Percentiles rank a stretch among this genome's conserved stretches.
phyloP scores from a whole-genome alignment of 1,140 invertebrate genomes.

The Drosophila nikananu region DNA sequence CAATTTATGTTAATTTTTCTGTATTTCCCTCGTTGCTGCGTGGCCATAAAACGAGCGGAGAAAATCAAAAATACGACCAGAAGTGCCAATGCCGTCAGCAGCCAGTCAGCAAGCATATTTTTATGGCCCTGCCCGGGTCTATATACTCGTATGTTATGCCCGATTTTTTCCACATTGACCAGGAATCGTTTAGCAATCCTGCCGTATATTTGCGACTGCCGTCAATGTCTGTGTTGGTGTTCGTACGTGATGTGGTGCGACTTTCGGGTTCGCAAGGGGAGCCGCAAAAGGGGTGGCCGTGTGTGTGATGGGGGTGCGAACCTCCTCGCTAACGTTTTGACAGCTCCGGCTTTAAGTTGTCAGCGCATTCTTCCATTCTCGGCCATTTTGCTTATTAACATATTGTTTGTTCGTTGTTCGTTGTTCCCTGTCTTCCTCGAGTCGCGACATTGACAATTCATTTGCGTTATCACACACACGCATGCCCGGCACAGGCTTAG shows the following conservation, averaged over 20 bases:
- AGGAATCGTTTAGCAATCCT: slow-evolving; percentile 64
- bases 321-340: slow-evolving; percentile 68
- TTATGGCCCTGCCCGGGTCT: slow-evolving; percentile 58
- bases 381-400: slow-evolving; percentile 72
- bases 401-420: slow-evolving; percentile 62
- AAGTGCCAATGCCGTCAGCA: slow-evolving; percentile 27
- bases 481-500: slow-evolving; percentile 47
- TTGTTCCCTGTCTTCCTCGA: slow-evolving; percentile 52
- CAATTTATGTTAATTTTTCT: slow-evolving; percentile 74
- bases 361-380: slow-evolving; percentile 68
- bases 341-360: slow-evolving; percentile 79
- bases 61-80: slow-evolving; percentile 34
- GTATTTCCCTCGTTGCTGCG: slow-evolving; percentile 6
- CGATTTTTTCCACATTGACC: slow-evolving; percentile 74
- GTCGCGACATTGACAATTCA: slow-evolving; percentile 77
- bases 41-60: slow-evolving; percentile 50
- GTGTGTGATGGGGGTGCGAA: slow-evolving; percentile 16
- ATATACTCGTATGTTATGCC: slow-evolving; percentile 47
- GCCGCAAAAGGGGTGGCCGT: not conserved
- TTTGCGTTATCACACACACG: slow-evolving; percentile 64
- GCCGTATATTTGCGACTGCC: slow-evolving; percentile 22
- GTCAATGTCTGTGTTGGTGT: slow-evolving; percentile 31
- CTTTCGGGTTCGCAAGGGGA: slow-evolving; percentile 55
- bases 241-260: slow-evolving; percentile 70
- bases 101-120: slow-evolving; percentile 55